Evolutionary conservation across 2,797 vertebrate species (phyloP), one percentile per base, ranked within the genome.

Genomic region (Labeo calbasu): DNA sequence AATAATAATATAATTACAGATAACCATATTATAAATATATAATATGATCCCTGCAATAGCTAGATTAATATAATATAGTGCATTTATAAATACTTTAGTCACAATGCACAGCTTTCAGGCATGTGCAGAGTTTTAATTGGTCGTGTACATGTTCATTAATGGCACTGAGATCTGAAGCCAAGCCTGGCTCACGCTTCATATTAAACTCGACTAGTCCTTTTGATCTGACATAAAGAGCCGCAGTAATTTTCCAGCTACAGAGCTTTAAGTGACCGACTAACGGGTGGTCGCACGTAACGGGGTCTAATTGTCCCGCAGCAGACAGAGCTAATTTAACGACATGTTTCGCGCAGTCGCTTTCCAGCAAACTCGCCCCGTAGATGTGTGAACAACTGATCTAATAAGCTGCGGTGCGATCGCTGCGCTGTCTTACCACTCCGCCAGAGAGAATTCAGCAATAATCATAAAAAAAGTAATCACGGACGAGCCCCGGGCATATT

Each of bases 401-500:
- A 68, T 84, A 82, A 90, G 79, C 88, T 65, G 14, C 78, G 84
- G 88, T 89, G 75, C 81, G 89, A 92, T 92, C 89, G 79, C 88
- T 88, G 85, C 85, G 73, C 85, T 91, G 90, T 92, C 94, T 94
- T 92, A 93, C 81, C 90, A 91, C 82, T 88, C 79, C 89, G 85
- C 80, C 61, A 76, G 86, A 89, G 89, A 91, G 91, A 86, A 85
- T 90, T 87, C 88, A 70, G 91, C 91, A 88, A 91, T 93, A 92
- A 92, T 92, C 92, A 91, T 92, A 91, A 90, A 91, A 91, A 92
- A 86, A 36, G 90, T 94, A 95, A 95, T 94, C 92, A 94, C 84
- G 75, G 87, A 87, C 88, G 87, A 89, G 92, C 93, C 88, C 85
- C 85, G 69, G 90, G 92, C 90, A 89, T 90, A 91, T 92, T 93